Evolutionary conservation across 2,888 invertebrate genomes (phyloP), one percentile per base, ranked within the genome.

Genomic region (Caenorhabditis drosophilae): DNA sequence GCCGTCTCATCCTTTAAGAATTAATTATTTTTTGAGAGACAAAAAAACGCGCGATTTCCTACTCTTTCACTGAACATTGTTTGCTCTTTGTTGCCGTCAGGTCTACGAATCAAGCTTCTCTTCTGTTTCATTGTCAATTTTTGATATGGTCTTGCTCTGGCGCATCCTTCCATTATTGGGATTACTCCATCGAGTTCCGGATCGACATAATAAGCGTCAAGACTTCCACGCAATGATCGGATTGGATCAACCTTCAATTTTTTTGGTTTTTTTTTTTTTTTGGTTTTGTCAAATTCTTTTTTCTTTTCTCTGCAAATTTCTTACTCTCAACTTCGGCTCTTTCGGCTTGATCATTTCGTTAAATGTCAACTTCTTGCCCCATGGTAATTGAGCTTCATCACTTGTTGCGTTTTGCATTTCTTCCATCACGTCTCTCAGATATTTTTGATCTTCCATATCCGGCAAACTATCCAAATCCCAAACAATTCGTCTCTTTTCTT

Each of bases 1-100:
- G 64, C 67, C 2, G 68, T 71, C 44, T 79, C 79, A 42, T 79
- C 79, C 70, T 73, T 41, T 57, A 67, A 50, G 23, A 42, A 44
- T 47, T 6, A 36, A 27, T 6, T 25, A 16, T 34, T 35, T n/a
- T 42, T 23, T 25, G 15, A 26, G 25, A 23, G 44, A 18, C 25
- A 12, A n/a, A n/a, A n/a, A n/a, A n/a, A n/a, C n/a, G n/a, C n/a
- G n/a, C n/a, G n/a, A n/a, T n/a, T n/a, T n/a, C 63, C 35, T 20
- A 73, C 73, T 44, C 58, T 53, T 26, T 73, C 70, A 48, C 61
- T 73, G 48, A 76, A 62, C 22, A 64, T 52, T 11, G 72, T 67
- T 12, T 47, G 40, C 34, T 62, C 62, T 23, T 58, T 46, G 49
- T 67, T 55, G 15, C 51, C 61, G 9, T 74, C 76, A 4, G 72